phyloP scores from a whole-genome alignment of 1,140 invertebrate genomes.

The Whitmania pigra region DNA sequence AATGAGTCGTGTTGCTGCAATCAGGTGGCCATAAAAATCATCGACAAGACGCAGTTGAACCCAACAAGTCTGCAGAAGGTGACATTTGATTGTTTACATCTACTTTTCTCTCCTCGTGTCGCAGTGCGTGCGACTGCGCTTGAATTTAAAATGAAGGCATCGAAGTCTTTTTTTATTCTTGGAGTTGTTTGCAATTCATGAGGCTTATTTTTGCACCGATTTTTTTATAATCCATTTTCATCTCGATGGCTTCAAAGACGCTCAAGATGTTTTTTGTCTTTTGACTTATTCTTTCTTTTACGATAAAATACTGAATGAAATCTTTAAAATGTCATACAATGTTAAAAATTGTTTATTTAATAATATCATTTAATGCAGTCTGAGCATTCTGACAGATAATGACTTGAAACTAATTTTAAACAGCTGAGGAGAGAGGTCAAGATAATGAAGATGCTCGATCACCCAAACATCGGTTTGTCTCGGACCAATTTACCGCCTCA shows the following conservation, averaged over 20 bases:
- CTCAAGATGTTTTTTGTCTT: too few species aligned
- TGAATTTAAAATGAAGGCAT: background rate
- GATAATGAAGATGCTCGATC: constrained; percentile 99
- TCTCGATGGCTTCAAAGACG: too few species aligned
- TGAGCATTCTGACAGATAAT: too few species aligned
- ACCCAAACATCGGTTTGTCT: constrained; percentile 83
- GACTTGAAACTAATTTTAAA: background rate
- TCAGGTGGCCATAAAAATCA: constrained; percentile 94
- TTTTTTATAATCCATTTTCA: constrained; percentile 26
- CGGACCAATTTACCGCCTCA: background rate
- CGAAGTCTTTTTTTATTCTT: too few species aligned
- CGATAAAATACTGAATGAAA: too few species aligned
- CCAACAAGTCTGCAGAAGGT: constrained; percentile 93
- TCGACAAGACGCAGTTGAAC: constrained; percentile 98
- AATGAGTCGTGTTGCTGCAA: constrained; percentile 32
- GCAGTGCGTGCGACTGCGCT: background rate
- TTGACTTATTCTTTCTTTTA: too few species aligned
- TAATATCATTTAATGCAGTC: background rate
- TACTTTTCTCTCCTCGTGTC: background rate
- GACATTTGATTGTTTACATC: constrained; percentile 29
- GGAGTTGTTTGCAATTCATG: too few species aligned
- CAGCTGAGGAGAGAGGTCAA: constrained; percentile 63
- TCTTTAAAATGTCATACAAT: background rate
- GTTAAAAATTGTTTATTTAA: background rate
- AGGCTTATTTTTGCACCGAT: constrained; percentile 7